Conservation (phyloP, 2,797 vertebrate genomes). For the Sebastes ruberrimus region DNA sequence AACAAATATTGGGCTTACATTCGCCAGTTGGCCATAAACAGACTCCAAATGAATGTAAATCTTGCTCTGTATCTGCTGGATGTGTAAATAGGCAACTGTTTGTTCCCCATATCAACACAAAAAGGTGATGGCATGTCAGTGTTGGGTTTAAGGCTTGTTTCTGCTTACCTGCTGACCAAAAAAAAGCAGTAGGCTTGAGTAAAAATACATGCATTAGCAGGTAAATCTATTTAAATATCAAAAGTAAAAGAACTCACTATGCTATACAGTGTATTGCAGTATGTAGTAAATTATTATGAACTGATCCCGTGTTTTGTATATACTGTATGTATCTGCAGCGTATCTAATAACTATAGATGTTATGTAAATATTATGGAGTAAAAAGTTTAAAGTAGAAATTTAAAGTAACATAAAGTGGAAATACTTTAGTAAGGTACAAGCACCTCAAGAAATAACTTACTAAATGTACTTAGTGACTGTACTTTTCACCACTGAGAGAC, state of each 20-base stretch:
- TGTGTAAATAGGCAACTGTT: neutral
- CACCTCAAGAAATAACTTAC: neutral
- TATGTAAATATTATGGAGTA: neutral
- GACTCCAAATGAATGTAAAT: no score
- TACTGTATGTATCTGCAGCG: neutral
- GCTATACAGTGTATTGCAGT: neutral
- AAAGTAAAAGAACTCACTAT: neutral
- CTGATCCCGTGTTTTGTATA: neutral
- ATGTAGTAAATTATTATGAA: neutral
- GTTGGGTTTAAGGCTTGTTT: neutral
- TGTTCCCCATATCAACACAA: neutral
- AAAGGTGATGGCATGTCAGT: neutral
- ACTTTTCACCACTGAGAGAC: neutral
- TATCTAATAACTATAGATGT: neutral
- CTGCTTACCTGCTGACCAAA: neutral
- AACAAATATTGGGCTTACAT: neutral
- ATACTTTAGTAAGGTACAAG: neutral
- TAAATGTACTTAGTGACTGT: neutral
- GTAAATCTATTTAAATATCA: neutral
- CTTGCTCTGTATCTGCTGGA: neutral
- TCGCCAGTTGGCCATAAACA: neutral
- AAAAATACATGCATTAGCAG: neutral
- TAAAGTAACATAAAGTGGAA: neutral
- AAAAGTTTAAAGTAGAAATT: neutral
- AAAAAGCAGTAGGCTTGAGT: neutral